Evolutionary conservation across 2,888 invertebrate species (phyloP).

Genomic region (Dendrolimus pini): DNA sequence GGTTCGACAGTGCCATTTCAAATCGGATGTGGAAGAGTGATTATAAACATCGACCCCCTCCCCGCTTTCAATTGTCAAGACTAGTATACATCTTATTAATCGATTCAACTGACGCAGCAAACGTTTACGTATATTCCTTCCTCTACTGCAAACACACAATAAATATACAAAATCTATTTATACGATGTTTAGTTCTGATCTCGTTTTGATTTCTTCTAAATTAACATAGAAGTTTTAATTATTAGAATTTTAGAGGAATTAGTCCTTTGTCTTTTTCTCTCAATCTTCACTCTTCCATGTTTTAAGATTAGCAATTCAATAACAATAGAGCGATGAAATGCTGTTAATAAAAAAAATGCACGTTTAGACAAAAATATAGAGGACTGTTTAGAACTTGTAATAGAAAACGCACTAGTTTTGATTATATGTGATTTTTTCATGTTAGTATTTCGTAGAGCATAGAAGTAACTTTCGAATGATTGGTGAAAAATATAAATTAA

Average conservation of each 20-base stretch:
- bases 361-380: constrained; percentile 57
- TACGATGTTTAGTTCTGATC: constrained; percentile 4
- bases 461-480: constrained; percentile 28
- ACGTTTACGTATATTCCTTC: constrained; percentile 8
- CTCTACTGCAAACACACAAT: constrained; percentile 28
- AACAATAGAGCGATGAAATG: constrained; percentile 33
- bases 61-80: not conserved
- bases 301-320: constrained; percentile 47
- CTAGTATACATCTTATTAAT: not conserved
- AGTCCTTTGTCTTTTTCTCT: constrained; percentile 47
- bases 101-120: not conserved
- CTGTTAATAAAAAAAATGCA: constrained; percentile 50
- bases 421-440: constrained; percentile 51
- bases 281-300: constrained; percentile 74
- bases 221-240: constrained; percentile 7
- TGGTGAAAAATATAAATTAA: constrained; percentile 19
- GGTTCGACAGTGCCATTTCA: constrained; percentile 53
- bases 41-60: constrained; percentile 26
- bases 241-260: constrained; percentile 48
- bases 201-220: constrained; percentile 10
- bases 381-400: constrained; percentile 41
- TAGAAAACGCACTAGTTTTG: constrained; percentile 58
- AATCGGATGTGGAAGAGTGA: constrained; percentile 75
- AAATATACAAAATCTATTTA: constrained; percentile 22
- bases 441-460: constrained; percentile 42